These are phyloP conservation scores for Drosophila sp. DNA, from an alignment of 1,140 invertebrate species.

Conservation along the genomic window DNA sequence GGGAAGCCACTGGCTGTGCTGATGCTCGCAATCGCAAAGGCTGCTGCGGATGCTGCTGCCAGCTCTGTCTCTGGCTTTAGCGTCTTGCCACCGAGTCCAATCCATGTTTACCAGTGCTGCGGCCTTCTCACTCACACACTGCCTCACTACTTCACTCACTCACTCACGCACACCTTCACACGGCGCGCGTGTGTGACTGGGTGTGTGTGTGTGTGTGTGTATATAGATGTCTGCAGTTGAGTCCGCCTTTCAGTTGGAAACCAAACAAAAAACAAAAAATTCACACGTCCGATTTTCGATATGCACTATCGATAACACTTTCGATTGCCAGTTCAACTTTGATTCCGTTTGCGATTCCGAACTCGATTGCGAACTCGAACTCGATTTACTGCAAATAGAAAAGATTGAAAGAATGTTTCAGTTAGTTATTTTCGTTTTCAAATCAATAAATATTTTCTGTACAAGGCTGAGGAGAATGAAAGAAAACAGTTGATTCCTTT, in stretches of 20 bases:
- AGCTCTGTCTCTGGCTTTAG: conserved; percentile 74
- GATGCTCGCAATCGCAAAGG: conserved; percentile 52
- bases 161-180: conserved; percentile 46
- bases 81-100: conserved; percentile 83
- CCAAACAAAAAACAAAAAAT: conserved; percentile 46
- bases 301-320: conserved; percentile 10
- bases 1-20: conserved; percentile 70
- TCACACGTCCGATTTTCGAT: conserved; percentile 7
- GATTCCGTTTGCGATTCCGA: conserved; percentile 1
- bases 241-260: conserved; percentile 5
- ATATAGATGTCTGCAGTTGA: conserved; percentile 1
- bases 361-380: background rate
- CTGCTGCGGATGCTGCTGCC: conserved; percentile 59
- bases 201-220: conserved; percentile 17
- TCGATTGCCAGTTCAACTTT: conserved; percentile 6
- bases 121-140: conserved; percentile 46
- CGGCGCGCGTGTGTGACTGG: conserved; percentile 15
- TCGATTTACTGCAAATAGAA: conserved; percentile 25
- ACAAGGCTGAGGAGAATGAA: too few species aligned
- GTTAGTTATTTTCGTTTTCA: background rate
- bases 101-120: conserved; percentile 72
- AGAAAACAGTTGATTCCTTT: conserved; percentile 10
- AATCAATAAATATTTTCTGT: background rate
- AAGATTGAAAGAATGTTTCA: background rate
- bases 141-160: conserved; percentile 18